A percentile compares a stretch with the other conserved stretches of the same genome.
Evolutionary conservation across 2,113 vertebrate genomes (phyloP).

Genomic region (Acinonyx jubatus): DNA sequence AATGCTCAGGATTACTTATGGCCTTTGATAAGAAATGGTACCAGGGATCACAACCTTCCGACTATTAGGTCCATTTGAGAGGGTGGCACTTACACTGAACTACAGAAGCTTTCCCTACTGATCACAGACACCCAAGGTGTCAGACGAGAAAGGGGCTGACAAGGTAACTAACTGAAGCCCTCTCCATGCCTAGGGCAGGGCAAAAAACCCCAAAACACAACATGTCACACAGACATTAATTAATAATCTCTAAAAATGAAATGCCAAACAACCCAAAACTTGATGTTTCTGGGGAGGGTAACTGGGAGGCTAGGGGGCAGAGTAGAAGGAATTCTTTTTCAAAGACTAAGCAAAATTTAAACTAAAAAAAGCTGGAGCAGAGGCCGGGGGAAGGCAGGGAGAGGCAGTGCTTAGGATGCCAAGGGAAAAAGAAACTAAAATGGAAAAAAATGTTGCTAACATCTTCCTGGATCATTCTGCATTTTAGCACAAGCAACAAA

Average conservation of each 20-base stretch:
- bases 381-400: fast-evolving
- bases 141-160: neutral
- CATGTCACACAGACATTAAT: neutral
- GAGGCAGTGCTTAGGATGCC: neutral
- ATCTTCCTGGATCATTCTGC: neutral
- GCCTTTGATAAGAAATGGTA: conserved; percentile 5
- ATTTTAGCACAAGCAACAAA: neutral
- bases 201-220: neutral
- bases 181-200: neutral
- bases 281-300: neutral
- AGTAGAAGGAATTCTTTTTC: neutral
- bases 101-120: neutral
- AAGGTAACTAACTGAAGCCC: neutral
- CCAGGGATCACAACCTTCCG: neutral
- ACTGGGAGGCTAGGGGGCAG: neutral
- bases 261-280: neutral
- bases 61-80: neutral
- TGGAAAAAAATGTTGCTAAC: neutral
- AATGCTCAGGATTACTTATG: neutral
- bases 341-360: conserved; percentile 25
- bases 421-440: neutral
- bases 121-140: neutral
- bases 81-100: neutral
- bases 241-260: neutral
- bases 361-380: neutral